phyloP scores from a whole-genome alignment of 1,140 invertebrate species.

The Lepidurus couesii region DNA sequence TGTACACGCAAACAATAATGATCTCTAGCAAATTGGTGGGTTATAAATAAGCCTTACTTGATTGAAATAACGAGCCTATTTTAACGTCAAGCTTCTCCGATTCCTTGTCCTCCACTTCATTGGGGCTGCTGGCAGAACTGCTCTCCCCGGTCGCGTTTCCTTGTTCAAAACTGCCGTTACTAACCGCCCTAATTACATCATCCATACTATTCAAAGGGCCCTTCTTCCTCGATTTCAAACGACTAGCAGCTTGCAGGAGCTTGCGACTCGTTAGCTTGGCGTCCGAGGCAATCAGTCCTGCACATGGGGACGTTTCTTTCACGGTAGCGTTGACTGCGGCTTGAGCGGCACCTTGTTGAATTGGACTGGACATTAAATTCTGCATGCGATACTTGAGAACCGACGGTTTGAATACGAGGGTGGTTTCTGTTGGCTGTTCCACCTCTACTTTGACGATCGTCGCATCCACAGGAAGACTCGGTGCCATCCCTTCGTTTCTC shows the following conservation, averaged over 20 bases:
- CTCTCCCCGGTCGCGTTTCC: not conserved
- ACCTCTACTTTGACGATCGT: not conserved
- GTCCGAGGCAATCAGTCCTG: not conserved
- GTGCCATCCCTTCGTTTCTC: not conserved
- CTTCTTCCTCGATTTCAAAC: not conserved
- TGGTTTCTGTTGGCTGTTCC: not conserved
- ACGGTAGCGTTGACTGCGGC: not conserved
- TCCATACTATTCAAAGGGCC: not conserved
- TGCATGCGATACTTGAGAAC: not conserved
- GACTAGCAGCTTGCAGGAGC: not conserved
- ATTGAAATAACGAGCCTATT: too few species aligned
- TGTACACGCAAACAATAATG: not conserved
- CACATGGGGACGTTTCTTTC: not conserved
- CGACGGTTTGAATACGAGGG: not conserved
- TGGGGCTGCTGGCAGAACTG: not conserved
- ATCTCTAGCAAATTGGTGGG: too few species aligned
- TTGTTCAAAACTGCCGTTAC: not conserved
- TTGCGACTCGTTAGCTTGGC: slow-evolving; percentile 8
- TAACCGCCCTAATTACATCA: not conserved
- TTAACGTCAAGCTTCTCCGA: not conserved
- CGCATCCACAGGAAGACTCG: not conserved
- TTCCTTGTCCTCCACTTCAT: not conserved
- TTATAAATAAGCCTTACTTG: too few species aligned
- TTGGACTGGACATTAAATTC: not conserved
- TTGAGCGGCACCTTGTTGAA: not conserved